Conservation (phyloP, 2,113 vertebrate species). For the Trinectes maculatus region DNA sequence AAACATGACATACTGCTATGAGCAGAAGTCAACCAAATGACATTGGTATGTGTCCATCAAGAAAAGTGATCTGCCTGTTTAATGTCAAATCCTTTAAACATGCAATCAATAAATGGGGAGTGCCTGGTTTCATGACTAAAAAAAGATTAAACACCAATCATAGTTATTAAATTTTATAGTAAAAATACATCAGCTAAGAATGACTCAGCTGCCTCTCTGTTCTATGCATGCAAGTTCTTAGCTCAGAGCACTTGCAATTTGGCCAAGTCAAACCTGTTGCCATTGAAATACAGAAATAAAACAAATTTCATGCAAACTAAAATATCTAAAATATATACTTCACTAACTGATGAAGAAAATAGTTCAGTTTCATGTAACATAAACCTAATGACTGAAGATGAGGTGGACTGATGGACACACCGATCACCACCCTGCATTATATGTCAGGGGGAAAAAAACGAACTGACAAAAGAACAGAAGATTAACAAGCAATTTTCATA, state of each 20-base stretch:
- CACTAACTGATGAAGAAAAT: no score
- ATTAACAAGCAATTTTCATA: neutral
- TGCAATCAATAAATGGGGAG: slow-evolving; percentile 36
- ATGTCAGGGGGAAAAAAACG: no score
- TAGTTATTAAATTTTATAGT: slow-evolving; percentile 40
- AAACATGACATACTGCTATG: slow-evolving; percentile 56
- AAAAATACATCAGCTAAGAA: slow-evolving; percentile 29
- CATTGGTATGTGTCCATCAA: slow-evolving; percentile 52
- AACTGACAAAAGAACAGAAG: neutral
- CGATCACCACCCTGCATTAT: neutral
- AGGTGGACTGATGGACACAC: neutral
- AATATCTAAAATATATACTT: no score
- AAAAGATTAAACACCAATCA: slow-evolving; percentile 19
- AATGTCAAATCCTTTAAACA: slow-evolving; percentile 46
- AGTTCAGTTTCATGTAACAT: no score
- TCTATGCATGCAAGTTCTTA: neutral
- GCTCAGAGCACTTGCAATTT: neutral
- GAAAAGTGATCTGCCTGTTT: slow-evolving; percentile 38
- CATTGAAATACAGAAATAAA: no score
- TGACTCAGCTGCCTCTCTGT: slow-evolving; percentile 39
- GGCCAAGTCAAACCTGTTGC: neutral
- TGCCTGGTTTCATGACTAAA: slow-evolving; percentile 32
- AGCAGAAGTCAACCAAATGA: slow-evolving; percentile 48
- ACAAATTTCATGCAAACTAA: no score
- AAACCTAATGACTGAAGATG: no score